Evolutionary conservation across 1,140 invertebrate species (phyloP), one percentile per base, ranked within the genome.

Genomic region (Mamestra configurata): DNA sequence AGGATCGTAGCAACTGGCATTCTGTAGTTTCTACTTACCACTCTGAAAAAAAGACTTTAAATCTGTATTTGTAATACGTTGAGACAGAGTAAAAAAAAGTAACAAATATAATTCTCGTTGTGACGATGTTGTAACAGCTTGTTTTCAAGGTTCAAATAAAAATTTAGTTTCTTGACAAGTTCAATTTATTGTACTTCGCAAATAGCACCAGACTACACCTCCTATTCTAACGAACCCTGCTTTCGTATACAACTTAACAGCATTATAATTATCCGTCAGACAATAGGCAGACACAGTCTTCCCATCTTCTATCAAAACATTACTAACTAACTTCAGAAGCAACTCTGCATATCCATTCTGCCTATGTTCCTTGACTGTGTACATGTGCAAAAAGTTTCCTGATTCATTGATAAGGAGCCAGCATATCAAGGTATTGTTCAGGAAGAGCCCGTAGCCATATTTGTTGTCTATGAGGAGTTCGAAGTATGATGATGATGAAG

Each of bases 331-430:
- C 66, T 90, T 88, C 8, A 84, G n/a, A 1, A 89, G 46, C 8
- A 83, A 13, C 59, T 88, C 84, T 3, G 80, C 87, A 49, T 87
- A 89, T 0, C 87, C 87, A 76, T 83, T 89, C 49, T 79, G 83
- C 70, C 87, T 85, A 22, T 87, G 79, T 15, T 83, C 31, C 51
- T 87, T 81, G 70, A 84, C n/a, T 11, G 81, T 84, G 37, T 82
- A 89, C 13, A 89, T 49, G 49, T 89, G 86, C 0, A 76, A 72
- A 1, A 90, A 59, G n/a, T 79, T 66, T 8, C 89, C 87, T 11
- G 81, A 80, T 70, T 88, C 87, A 43, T 81, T 86, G 13, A 86
- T 73, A 40, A 86, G 84, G 6, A 84, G 79, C 82, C 86, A 88
- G 6, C 81, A 77, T 13, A 87, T 40, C 53, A 88, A 59, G 59